Evolutionary conservation across 2,888 invertebrate species (phyloP).

Genomic region (Timema cristinae): DNA sequence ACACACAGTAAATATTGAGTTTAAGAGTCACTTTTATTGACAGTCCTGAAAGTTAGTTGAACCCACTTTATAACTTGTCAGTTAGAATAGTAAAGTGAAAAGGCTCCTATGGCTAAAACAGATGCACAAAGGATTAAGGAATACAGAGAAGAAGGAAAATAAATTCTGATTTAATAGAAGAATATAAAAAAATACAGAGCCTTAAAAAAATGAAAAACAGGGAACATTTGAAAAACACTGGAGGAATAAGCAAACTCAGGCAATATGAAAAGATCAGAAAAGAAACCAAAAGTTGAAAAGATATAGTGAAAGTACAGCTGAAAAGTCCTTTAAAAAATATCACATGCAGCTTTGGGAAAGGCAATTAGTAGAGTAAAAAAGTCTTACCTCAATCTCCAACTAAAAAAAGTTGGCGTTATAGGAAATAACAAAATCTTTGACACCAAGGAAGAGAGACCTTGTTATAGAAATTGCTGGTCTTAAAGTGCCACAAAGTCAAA

Average conservation of each 20-base stretch:
- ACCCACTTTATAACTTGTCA: too few species aligned
- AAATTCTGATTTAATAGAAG: background rate
- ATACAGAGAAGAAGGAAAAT: slow-evolving; percentile 7
- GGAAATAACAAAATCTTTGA: background rate
- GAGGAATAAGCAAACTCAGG: slow-evolving; percentile 1
- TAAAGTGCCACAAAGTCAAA: background rate
- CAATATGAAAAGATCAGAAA: slow-evolving; percentile 11
- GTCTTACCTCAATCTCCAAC: background rate
- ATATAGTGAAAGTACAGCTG: background rate
- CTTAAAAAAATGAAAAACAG: background rate
- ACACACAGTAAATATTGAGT: too few species aligned
- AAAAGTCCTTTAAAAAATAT: background rate
- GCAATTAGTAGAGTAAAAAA: too few species aligned
- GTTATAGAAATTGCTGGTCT: background rate
- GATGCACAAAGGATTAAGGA: background rate
- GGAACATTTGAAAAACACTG: background rate
- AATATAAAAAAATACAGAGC: slow-evolving; percentile 3
- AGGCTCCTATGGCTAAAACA: slow-evolving; percentile 17
- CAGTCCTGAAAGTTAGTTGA: too few species aligned
- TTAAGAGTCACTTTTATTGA: too few species aligned
- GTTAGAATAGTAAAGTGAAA: too few species aligned
- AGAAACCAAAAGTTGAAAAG: background rate
- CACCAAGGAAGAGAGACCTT: background rate
- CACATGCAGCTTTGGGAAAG: background rate
- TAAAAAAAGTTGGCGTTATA: background rate